Base-by-base conservation (phyloP, 2,888 invertebrate species). In the Orthosia gothica region DNA sequence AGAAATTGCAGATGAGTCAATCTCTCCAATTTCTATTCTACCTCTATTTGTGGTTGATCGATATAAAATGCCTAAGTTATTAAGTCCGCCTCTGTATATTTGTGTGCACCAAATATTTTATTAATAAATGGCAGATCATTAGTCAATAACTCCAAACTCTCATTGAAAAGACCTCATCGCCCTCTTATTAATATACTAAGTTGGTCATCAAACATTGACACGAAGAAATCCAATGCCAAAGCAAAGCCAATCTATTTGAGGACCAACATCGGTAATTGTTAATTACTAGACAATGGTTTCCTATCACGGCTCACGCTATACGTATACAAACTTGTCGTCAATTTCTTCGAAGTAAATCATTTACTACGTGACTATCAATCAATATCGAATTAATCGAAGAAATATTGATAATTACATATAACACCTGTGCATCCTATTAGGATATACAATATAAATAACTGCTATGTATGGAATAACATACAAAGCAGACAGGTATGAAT, bases 391-490 rank as follows among this genome's bases (percentile, higher is more conserved):
- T 49, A n/a, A 57, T 26, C 23, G 1, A 65, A 65, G 47, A 81
- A 64, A 47, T 13, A 64, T n/a, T 40, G 4, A 1, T 49, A 52
- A 70, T 26, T 23, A 71, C n/a, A 61, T 26, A 23, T 32, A 40
- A 81, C 81, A 82, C 84, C 81, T 82, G 84, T 57, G 57, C 68
- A 54, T 70, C 65, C 9, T 58, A 75, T 68, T 75, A 52, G 62
- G 59, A n/a, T 12, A 32, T 63, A 26, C 15, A 70, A 45, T 70
- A 57, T 55, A 80, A 50, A 57, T 66, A 64, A 45, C 64, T 57
- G 15, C 84, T 64, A 13, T 23, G 4, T 80, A 71, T 47, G 64
- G 84, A 58, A 71, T 69, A 55, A 55, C 54, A 1, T 23, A 57
- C 20, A 76, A 52, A 55, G 70, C n/a, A 32, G 49, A 55, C 52